Base-by-base conservation (phyloP, 2,113 vertebrate genomes). In the Calidris pygmaea region DNA sequence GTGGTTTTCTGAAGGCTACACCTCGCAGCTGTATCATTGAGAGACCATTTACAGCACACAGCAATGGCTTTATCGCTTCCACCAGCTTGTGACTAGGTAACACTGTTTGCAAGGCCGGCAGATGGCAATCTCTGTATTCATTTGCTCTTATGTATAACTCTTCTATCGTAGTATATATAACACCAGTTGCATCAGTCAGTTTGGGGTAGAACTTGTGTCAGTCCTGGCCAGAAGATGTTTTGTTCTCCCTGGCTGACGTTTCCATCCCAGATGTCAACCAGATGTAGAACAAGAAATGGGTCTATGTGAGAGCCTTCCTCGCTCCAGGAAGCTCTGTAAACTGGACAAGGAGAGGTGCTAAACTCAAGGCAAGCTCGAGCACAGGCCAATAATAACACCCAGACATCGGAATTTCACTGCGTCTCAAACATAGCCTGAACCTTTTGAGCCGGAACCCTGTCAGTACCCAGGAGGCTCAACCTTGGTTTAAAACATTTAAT, bases 201-300 rank as follows among this genome's bases (percentile, higher is more conserved):
- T 78, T 88, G 41, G 59, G 73, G n/a, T 6, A 85, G 86, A 86
- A 74, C 17, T 93, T 73, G 11, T 94, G 70, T 85, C 58, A 81
- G 35, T 35, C 41, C 78, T 76, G 68, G 78, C 78, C 93, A 94
- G 87, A 85, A 91, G 76, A 89, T 63, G 43, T 95, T 96, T 93
- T 90, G 62, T 43, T 90, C 78, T 96, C 66, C 43, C 68, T 63
- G n/a, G 45, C 84, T 93, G 84, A 73, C 1, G 7, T 62, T 83
- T 95, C 62, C 53, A 94, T 50, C 52, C 50, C 93, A 96, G 94
- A 93, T 96, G 95, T 93, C 89, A 94, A 86, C 43, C 95, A 97
- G 85, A 96, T 83, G 90, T 71, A 71, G 77, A 73, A 83, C 21
- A 93, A 94, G 68, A 82, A 91, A 77, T 53, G 12, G 53, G 68